Base-by-base conservation (phyloP, 2,888 invertebrate genomes). In the Stramonita haemastoma region DNA sequence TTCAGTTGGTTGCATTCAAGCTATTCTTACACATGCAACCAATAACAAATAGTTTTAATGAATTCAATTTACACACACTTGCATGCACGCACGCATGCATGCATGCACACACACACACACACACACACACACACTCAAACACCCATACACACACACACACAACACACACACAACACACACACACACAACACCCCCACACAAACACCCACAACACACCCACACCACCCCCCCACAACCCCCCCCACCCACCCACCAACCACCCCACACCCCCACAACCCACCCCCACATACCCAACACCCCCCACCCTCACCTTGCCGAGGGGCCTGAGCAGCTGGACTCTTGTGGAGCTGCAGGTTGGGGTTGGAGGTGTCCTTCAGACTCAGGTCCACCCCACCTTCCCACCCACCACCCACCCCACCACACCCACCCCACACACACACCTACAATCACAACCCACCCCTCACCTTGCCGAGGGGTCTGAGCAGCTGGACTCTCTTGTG, bases 391-490 rank as follows among this genome's bases (percentile, higher is more conserved):
- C 70, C 8, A 26, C 19, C 70, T 22, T 8, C 26, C 70, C 70
- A 17, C 57, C 57, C n/a, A n/a, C n/a, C n/a, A n/a, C n/a, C n/a
- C n/a, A n/a, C n/a, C n/a, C n/a, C n/a, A n/a, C n/a, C n/a, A n/a
- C n/a, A n/a, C 77, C 29, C 57, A 8, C 57, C 57, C 57, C 15
- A 8, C 57, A 57, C 57, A 8, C 57, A 57, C 57, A 8, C 8
- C 57, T 17, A 57, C n/a, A n/a, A n/a, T n/a, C 57, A 57, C 57
- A 57, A 8, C n/a, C n/a, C n/a, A n/a, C n/a, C 11, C 36, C 46
- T 98, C 13, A 98, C 98, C 90, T 97, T 97, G 29, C 98, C 81
- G 89, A 99, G 96, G 26, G 98, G 98, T 92, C 99, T 98, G 89
- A 97, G 97, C 81, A 98, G 97, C 96, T 98, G 97, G 92, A 98